Percentiles rank a stretch among this genome's conserved stretches.
Evolutionary conservation across 2,113 vertebrate species (phyloP).

Genomic region (Laterallus jamaicensis): DNA sequence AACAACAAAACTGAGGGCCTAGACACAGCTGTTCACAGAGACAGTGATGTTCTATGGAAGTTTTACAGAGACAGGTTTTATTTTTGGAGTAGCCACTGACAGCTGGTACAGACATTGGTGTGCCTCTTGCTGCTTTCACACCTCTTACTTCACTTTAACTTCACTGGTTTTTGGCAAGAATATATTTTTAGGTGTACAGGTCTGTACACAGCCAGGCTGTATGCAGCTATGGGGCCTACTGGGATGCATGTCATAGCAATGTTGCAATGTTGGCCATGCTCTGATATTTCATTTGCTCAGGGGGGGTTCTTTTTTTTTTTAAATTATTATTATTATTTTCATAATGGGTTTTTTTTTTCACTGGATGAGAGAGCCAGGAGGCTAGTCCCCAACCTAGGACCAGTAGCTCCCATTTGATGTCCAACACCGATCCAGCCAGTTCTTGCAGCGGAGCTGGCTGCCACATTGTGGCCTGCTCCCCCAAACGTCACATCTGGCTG

Average conservation of each 20-base stretch:
- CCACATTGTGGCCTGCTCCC: constrained; percentile 70
- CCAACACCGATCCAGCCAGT: not conserved
- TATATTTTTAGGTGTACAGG: accelerated
- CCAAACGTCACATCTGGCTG: constrained; percentile 85
- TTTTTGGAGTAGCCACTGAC: not conserved
- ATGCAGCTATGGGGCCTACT: not conserved
- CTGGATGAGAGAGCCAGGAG: not conserved
- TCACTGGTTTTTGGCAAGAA: not conserved
- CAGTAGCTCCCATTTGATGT: not conserved
- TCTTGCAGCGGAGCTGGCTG: constrained; percentile 61
- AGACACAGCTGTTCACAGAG: not conserved
- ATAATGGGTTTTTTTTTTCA: not conserved
- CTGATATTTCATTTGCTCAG: not conserved
- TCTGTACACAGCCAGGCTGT: not conserved
- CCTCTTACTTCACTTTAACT: not conserved
- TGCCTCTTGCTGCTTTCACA: not conserved
- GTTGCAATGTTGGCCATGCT: not conserved
- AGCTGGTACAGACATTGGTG: not conserved
- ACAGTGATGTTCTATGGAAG: not conserved
- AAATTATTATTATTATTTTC: not conserved
- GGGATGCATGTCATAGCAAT: not conserved
- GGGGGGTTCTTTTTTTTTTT: not conserved
- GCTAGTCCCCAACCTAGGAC: not conserved
- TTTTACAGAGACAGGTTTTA: not conserved
- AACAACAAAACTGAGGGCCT: not conserved